Evolutionary conservation across 2,797 vertebrate species (phyloP).

Genomic region (Acrossocheilus fasciatus): DNA sequence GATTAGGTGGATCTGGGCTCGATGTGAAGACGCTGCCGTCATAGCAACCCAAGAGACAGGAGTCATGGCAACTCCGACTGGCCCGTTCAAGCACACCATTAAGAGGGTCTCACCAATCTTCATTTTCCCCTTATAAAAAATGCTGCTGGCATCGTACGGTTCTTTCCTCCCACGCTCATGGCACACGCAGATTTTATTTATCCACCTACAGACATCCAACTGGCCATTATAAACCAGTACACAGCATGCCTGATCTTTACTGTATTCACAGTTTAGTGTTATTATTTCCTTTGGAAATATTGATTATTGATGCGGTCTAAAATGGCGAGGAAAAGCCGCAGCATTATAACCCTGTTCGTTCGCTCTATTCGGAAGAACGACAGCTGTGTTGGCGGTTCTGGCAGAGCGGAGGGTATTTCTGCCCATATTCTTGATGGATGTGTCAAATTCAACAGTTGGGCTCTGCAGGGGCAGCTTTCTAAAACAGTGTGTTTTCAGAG

Average conservation of each 20-base stretch:
- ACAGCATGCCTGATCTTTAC: conserved; percentile 27
- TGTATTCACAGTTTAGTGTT: neutral
- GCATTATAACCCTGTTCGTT: neutral
- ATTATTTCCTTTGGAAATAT: neutral
- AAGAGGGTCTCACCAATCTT: conserved; percentile 48
- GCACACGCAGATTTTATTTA: conserved; percentile 35
- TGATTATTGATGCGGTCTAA: neutral
- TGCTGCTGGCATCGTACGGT: conserved; percentile 20
- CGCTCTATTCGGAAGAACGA: neutral
- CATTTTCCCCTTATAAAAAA: conserved; percentile 42
- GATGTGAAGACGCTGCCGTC: conserved; percentile 57
- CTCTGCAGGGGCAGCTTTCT: conserved; percentile 22
- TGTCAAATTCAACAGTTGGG: conserved; percentile 29
- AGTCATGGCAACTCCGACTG: conserved; percentile 64
- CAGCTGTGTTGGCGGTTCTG: conserved; percentile 25
- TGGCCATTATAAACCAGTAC: conserved; percentile 13
- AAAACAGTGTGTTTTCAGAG: conserved; percentile 17
- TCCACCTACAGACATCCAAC: conserved; percentile 44
- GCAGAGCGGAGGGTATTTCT: conserved; percentile 5
- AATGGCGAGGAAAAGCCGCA: conserved; percentile 2
- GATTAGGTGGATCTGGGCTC: conserved; percentile 50
- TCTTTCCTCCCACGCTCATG: conserved; percentile 27
- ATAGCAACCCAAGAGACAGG: conserved; percentile 63
- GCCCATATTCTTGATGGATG: neutral
- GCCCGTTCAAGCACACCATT: conserved; percentile 48